phyloP scores from a whole-genome alignment of 2,797 vertebrate species.

The Neosilurus hyrtlii region DNA sequence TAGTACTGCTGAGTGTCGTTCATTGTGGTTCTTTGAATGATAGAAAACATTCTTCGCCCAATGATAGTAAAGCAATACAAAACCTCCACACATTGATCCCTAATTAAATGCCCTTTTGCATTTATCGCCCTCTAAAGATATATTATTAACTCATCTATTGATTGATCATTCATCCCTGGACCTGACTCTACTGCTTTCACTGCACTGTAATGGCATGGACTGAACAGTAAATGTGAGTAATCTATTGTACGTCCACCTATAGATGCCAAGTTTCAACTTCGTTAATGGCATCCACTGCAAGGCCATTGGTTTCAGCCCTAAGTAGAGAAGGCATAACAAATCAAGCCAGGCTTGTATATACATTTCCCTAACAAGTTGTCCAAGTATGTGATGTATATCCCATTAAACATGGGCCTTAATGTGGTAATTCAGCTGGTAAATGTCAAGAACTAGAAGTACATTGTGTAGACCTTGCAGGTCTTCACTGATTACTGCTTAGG shows the following conservation, averaged over 20 bases:
- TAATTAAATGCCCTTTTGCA: slow-evolving; percentile 57
- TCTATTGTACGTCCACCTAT: slow-evolving; percentile 45
- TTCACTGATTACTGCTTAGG: neutral
- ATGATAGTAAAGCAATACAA: slow-evolving; percentile 43
- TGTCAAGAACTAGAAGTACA: slow-evolving; percentile 31
- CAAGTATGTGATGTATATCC: slow-evolving; percentile 72
- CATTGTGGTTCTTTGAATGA: neutral
- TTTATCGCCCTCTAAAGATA: slow-evolving; percentile 55
- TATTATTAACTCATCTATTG: slow-evolving; percentile 60
- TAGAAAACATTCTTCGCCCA: slow-evolving; percentile 24
- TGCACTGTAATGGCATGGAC: slow-evolving; percentile 49
- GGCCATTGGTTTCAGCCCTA: slow-evolving; percentile 70
- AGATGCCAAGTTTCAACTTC: slow-evolving; percentile 37
- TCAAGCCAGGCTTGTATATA: slow-evolving; percentile 66
- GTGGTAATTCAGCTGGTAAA: slow-evolving; percentile 28
- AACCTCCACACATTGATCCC: slow-evolving; percentile 52
- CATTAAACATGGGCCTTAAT: slow-evolving; percentile 43
- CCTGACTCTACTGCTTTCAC: slow-evolving; percentile 29
- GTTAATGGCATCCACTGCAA: slow-evolving; percentile 60
- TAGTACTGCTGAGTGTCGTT: neutral
- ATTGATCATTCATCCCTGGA: slow-evolving; percentile 47
- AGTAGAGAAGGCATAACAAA: slow-evolving; percentile 70
- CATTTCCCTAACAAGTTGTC: slow-evolving; percentile 74
- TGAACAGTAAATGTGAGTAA: slow-evolving; percentile 55
- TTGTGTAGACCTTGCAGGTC: slow-evolving; percentile 1